Conservation (phyloP, 2,888 invertebrate species). For the Drosophila nr. fundita region DNA sequence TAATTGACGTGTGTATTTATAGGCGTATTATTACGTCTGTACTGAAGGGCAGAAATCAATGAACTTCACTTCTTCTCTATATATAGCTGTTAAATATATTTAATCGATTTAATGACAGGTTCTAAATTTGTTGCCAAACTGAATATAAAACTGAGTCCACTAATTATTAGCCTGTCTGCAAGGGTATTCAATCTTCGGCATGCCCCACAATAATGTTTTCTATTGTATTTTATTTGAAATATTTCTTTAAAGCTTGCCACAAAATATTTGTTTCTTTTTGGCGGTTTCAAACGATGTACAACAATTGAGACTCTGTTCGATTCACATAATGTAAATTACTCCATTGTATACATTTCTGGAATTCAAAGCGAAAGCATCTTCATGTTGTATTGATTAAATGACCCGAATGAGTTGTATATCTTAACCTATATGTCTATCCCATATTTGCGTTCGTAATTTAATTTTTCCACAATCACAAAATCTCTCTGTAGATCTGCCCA, state of each 20-base stretch:
- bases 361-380: background rate
- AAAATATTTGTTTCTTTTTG: background rate
- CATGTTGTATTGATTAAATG: background rate
- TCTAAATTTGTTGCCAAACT: background rate
- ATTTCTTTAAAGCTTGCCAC: background rate
- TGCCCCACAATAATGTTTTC: background rate
- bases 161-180: background rate
- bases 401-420: background rate
- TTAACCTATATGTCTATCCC: background rate
- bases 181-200: background rate
- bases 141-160: background rate
- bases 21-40: background rate
- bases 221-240: background rate
- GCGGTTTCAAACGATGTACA: background rate
- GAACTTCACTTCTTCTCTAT: too few species aligned
- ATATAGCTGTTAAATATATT: background rate
- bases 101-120: background rate
- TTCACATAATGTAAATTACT: conserved; percentile 7
- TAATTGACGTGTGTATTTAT: conserved; percentile 14
- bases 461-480: conserved; percentile 4
- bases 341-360: background rate
- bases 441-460: conserved; percentile 23
- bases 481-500: conserved; percentile 1
- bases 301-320: background rate
- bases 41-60: background rate